phyloP scores from a whole-genome alignment of 2,888 invertebrate genomes.

The Ischnura elegans region DNA sequence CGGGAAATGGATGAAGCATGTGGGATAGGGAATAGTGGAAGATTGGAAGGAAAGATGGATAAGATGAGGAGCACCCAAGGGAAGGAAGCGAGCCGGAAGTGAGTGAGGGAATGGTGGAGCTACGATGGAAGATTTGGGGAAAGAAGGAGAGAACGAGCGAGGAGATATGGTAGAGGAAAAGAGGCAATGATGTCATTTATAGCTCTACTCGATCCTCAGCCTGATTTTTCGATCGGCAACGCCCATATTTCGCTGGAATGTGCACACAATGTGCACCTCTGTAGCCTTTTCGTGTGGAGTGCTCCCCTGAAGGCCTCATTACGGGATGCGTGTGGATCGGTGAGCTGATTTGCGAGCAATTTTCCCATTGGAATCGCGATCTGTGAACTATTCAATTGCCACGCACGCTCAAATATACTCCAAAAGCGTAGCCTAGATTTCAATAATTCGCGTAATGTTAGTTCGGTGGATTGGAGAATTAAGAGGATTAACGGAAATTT shows the following conservation, averaged over 20 bases:
- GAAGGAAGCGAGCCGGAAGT: slow-evolving; percentile 7
- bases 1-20: background rate
- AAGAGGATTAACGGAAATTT: no score
- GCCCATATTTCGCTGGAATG: background rate
- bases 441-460: no score
- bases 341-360: no score
- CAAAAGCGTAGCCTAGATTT: no score
- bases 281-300: no score
- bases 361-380: no score
- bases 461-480: no score
- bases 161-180: background rate
- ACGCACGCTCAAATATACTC: no score
- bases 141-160: background rate
- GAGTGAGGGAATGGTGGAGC: slow-evolving; percentile 5
- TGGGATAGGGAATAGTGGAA: background rate
- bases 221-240: background rate
- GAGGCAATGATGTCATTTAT: background rate
- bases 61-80: background rate
- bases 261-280: no score
- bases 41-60: slow-evolving; percentile 18
- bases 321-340: no score
- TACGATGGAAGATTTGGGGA: background rate
- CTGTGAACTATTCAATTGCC: no score
- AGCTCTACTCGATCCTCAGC: background rate
- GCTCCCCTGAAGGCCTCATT: no score